Base-by-base conservation (phyloP, 2,888 invertebrate species). In the Lasioglossum oenotherae region DNA sequence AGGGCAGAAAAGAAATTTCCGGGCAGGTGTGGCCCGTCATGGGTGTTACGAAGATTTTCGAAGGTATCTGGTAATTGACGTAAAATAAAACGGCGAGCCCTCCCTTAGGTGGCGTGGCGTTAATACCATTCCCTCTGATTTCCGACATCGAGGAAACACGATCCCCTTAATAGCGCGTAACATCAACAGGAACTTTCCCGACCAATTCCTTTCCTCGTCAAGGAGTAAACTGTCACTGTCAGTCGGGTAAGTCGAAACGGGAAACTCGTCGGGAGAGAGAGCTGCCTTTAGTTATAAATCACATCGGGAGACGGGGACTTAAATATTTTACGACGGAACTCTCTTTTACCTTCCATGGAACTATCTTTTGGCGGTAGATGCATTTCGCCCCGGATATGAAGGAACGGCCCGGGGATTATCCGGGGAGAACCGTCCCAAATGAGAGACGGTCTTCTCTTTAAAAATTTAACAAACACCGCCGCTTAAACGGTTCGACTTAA, bases 131-230 rank as follows among this genome's bases (percentile, higher is more conserved):
- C 90, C 89, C 91, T 90, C 90, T 91, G 92, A 92, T 93, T 92
- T 93, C 92, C 92, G 91, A 91, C 91, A 92, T 90, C 91, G 88
- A 84, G 87, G 92, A 92, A 93, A 94, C 91, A 92, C 92, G 93
- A 94, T 93, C 93, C 90, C 91, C 92, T 93, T 94, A 94, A 94
- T 94, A 94, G 93, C 90, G 90, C 91, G 92, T 91, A 93, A 94
- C 92, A 93, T 92, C 92, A 93, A 91, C 92, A 90, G 89, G 74
- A 89, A 91, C 86, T 90, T 88, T 88, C 78, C 86, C 83, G 79
- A 77, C 80, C 88, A 84, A 89, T 88, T 88, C 82, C 87, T 87
- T 80, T 85, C 80, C 81, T 76, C 79, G 85, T 89, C 89, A 85
- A 73, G 82, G 71, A 86, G 81, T 79, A 85, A 90, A 91, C 89